phyloP scores from a whole-genome alignment of 2,113 vertebrate species.

The Hydrochoerus hydrochaeris region DNA sequence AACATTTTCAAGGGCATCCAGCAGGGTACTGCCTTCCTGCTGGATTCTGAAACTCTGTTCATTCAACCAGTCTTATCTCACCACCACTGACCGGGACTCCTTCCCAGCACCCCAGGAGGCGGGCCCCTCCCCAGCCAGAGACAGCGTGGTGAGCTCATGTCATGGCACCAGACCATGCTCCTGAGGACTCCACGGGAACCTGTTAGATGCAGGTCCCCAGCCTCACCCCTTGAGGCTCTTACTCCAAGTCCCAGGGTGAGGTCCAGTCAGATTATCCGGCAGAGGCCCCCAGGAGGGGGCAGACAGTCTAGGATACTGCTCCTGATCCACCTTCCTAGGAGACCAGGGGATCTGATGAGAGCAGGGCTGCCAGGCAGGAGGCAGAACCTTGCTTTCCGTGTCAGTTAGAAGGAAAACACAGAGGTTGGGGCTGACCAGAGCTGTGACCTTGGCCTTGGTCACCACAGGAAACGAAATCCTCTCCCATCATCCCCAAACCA shows the following conservation, averaged over 20 bases:
- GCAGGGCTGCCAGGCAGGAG: background rate
- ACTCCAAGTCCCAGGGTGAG: background rate
- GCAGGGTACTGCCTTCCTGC: constrained; percentile 42
- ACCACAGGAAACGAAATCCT: background rate
- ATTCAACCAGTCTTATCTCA: constrained; percentile 53
- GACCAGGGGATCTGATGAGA: background rate
- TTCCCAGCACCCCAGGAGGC: constrained; percentile 28
- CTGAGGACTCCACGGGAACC: background rate
- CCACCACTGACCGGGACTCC: background rate
- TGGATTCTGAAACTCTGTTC: constrained; percentile 17
- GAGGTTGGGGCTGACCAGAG: background rate
- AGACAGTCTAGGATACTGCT: background rate
- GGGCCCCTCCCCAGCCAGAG: background rate
- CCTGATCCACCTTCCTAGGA: background rate
- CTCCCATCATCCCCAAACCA: background rate
- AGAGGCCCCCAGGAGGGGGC: background rate
- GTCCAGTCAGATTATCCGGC: background rate
- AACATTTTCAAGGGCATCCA: constrained; percentile 34
- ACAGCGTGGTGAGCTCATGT: background rate
- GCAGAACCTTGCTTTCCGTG: background rate
- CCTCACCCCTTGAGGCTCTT: background rate
- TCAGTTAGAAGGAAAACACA: background rate
- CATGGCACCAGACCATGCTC: background rate
- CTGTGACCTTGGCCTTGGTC: background rate
- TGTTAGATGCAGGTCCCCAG: background rate